phyloP scores from a whole-genome alignment of 2,888 invertebrate genomes.

The Dermolepida albohirtum region DNA sequence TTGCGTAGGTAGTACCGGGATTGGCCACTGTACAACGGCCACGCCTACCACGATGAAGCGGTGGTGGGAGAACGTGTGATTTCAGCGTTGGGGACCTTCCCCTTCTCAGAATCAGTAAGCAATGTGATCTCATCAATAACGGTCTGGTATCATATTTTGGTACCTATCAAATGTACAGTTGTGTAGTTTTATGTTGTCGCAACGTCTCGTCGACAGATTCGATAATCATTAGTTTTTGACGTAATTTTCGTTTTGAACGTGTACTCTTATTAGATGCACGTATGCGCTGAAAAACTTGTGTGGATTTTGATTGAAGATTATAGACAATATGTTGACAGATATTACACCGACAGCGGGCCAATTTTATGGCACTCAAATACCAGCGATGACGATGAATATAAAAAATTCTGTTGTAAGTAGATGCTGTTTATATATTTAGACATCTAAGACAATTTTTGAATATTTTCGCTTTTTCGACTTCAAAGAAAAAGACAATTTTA shows the following conservation, averaged over 20 bases:
- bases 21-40: slow-evolving; percentile 45
- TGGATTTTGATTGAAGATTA: not conserved
- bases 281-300: slow-evolving; percentile 25
- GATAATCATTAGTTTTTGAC: not conserved
- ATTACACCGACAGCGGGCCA: slow-evolving; percentile 73
- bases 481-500: no score
- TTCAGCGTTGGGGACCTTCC: slow-evolving; percentile 55
- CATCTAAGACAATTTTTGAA: no score
- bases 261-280: slow-evolving; percentile 8
- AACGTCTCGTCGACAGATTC: slow-evolving; percentile 4
- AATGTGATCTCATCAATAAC: slow-evolving; percentile 65
- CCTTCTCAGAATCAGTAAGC: slow-evolving; percentile 65
- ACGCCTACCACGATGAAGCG: slow-evolving; percentile 45
- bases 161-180: slow-evolving; percentile 48
- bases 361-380: slow-evolving; percentile 72
- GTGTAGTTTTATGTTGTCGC: slow-evolving; percentile 47
- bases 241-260: slow-evolving; percentile 6
- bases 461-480: no score
- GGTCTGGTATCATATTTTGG: slow-evolving; percentile 53
- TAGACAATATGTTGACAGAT: slow-evolving; percentile 68
- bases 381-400: slow-evolving; percentile 72
- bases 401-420: slow-evolving; percentile 59
- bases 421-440: not conserved
- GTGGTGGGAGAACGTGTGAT: slow-evolving; percentile 65
- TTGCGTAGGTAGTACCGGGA: slow-evolving; percentile 58